A percentile compares a stretch with the other conserved stretches of the same genome.
phyloP scores from a whole-genome alignment of 2,888 invertebrate genomes.

The Busseola fusca region DNA sequence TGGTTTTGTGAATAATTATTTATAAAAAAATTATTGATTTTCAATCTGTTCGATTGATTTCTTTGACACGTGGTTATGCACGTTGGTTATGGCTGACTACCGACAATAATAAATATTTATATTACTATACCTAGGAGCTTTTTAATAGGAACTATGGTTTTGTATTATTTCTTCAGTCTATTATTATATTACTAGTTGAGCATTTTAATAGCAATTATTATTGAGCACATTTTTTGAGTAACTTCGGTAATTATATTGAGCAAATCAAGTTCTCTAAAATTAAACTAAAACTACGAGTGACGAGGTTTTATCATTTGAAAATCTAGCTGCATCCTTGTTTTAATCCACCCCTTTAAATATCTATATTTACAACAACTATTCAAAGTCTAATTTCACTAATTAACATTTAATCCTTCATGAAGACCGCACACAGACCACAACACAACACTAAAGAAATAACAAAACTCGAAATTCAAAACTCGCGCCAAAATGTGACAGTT shows the following conservation, averaged over 20 bases:
- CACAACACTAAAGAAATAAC: conserved; percentile 30
- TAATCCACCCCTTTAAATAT: neutral
- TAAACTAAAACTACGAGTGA: neutral
- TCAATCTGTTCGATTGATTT: neutral
- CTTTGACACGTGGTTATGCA: neutral
- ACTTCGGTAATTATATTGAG: conserved; percentile 20
- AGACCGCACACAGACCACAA: conserved; percentile 12
- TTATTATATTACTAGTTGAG: neutral
- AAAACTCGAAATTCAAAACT: conserved; percentile 48
- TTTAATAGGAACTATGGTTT: conserved; percentile 33
- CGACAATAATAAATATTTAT: neutral
- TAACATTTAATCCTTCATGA: neutral
- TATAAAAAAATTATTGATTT: neutral
- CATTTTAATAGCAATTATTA: neutral
- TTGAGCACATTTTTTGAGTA: conserved; percentile 14
- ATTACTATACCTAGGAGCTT: neutral
- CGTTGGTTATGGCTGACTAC: conserved; percentile 4
- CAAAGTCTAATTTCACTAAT: neutral
- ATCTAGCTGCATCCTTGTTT: neutral
- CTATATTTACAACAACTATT: neutral
- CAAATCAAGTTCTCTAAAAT: neutral
- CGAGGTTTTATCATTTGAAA: neutral
- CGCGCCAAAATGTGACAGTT: conserved; percentile 68
- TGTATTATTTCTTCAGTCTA: conserved; percentile 16
- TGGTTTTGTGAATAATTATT: neutral